These are phyloP conservation scores for Holcopasites calliopsidis DNA, from an alignment of 1,140 invertebrate species.

Conservation along the genomic window DNA sequence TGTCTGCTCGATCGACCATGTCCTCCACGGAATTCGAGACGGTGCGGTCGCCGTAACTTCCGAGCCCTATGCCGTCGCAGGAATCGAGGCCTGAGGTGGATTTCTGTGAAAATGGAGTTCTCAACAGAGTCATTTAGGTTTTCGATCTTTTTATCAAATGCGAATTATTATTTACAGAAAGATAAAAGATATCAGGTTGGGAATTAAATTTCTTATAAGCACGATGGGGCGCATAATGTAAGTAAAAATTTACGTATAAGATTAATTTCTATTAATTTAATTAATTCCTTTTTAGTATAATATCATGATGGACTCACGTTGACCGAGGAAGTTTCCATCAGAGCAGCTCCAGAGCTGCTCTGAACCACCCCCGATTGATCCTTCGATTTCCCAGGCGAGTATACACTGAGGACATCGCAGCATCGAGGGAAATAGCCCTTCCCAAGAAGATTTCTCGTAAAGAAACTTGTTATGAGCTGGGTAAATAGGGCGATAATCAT, in stretches of 20 bases:
- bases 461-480: conserved; percentile 81
- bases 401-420: conserved; percentile 76
- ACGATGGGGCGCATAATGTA: too few relatives aligned
- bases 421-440: conserved; percentile 80
- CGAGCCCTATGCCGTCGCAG: conserved; percentile 47
- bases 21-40: conserved; percentile 47
- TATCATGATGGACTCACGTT: conserved; percentile 65
- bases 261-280: too few relatives aligned
- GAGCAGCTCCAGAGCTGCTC: conserved; percentile 75
- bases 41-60: conserved; percentile 49
- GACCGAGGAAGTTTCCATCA: conserved; percentile 73
- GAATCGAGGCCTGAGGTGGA: conserved; percentile 57
- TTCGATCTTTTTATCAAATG: too few relatives aligned
- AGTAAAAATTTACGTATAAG: too few relatives aligned
- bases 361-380: conserved; percentile 72
- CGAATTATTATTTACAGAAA: too few relatives aligned
- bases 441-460: conserved; percentile 81
- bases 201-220: too few relatives aligned
- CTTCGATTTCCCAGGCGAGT: conserved; percentile 74
- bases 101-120: conserved; percentile 39
- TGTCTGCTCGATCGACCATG: not conserved
- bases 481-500: conserved; percentile 83
- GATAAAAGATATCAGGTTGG: too few relatives aligned
- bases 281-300: too few relatives aligned
- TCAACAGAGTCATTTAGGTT: not conserved